Evolutionary conservation across 2,797 vertebrate genomes (phyloP).

Genomic region (Aselliscus stoliczkanus): DNA sequence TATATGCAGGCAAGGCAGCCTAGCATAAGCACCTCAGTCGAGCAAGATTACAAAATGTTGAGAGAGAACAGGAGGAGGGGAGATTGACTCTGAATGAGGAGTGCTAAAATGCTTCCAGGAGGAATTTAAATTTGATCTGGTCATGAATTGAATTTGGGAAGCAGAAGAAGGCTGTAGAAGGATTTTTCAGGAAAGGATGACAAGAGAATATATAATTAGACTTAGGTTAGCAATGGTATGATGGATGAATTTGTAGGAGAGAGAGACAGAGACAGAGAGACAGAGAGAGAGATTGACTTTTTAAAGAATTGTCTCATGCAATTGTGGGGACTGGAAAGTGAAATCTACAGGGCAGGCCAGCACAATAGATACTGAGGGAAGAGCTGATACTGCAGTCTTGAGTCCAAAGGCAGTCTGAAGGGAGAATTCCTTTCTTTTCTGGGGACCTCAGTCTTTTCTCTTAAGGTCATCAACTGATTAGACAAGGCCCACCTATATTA

Average conservation of each 20-base stretch:
- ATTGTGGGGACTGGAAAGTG: not conserved
- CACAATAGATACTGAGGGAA: not conserved
- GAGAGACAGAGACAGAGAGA: not conserved
- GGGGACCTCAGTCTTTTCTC: not conserved
- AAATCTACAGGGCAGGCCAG: not conserved
- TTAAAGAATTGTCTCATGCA: not conserved
- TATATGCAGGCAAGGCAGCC: not conserved
- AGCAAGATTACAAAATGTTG: not conserved
- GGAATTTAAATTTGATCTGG: not conserved
- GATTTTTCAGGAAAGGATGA: not conserved
- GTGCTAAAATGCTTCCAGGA: not conserved
- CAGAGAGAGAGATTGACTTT: not conserved
- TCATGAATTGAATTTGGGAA: constrained; percentile 22
- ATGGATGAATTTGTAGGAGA: not conserved
- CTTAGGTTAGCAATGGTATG: not conserved
- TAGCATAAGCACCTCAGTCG: not conserved
- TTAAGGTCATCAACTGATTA: not conserved
- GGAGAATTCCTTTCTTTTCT: not conserved
- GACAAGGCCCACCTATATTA: not conserved
- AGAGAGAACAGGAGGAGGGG: not conserved
- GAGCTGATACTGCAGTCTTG: not conserved
- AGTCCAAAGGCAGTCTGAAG: not conserved
- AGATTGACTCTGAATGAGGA: not conserved
- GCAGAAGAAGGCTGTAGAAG: not conserved
- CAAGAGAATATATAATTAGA: not conserved